Percentiles rank a stretch among this genome's conserved stretches.
phyloP scores from a whole-genome alignment of 2,888 invertebrate genomes.

The Pocota personata region DNA sequence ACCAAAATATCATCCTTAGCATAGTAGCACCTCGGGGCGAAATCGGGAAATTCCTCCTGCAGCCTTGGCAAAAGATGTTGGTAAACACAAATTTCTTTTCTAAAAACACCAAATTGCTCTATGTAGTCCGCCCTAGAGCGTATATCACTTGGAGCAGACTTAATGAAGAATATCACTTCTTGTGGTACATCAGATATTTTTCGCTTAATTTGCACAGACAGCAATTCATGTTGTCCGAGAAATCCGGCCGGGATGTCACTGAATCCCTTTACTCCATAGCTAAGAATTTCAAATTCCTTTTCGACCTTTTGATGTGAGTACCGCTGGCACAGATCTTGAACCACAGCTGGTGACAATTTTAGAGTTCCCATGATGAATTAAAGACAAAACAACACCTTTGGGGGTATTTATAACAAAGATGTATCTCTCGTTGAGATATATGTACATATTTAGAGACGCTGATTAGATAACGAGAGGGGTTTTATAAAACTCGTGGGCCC shows the following conservation, averaged over 20 bases:
- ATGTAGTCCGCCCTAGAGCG: conserved; percentile 83
- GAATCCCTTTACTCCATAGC: conserved; percentile 76
- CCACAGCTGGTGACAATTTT: conserved; percentile 67
- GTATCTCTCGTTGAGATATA: not conserved
- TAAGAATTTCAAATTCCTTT: conserved; percentile 75
- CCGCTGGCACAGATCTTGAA: conserved; percentile 76
- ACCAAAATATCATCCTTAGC: conserved; percentile 81
- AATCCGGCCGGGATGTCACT: conserved; percentile 79
- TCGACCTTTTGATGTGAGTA: conserved; percentile 67
- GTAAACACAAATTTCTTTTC: conserved; percentile 83
- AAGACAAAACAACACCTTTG: not conserved
- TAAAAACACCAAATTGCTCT: conserved; percentile 83
- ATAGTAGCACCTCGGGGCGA: conserved; percentile 82
- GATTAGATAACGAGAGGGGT: not conserved
- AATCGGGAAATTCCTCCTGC: conserved; percentile 75
- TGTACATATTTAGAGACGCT: not conserved
- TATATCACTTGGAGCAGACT: conserved; percentile 84
- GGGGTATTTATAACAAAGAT: conserved; percentile 2
- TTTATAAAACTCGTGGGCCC: not conserved
- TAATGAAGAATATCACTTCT: conserved; percentile 84
- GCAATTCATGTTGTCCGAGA: conserved; percentile 79
- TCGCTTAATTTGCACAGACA: conserved; percentile 77
- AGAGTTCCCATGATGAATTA: conserved; percentile 20
- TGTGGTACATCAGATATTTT: conserved; percentile 72
- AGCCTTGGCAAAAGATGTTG: conserved; percentile 82